Evolutionary conservation across 1,140 invertebrate genomes (phyloP), one percentile per base, ranked within the genome.

Genomic region (Aplysia californica): DNA sequence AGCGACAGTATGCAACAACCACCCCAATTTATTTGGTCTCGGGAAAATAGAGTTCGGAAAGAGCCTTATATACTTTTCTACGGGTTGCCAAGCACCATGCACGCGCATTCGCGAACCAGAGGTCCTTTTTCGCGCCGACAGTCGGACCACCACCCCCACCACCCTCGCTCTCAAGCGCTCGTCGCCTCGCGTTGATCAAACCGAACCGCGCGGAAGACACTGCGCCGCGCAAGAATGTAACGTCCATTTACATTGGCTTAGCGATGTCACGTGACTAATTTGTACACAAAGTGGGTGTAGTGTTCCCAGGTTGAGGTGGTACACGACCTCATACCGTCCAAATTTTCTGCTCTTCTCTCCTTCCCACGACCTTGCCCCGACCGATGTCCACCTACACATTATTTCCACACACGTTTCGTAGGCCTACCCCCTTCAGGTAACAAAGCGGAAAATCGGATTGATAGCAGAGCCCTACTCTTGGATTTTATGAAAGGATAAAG

Each of bases 171-270:
- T n/a, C n/a, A n/a, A n/a, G n/a, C n/a, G n/a, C 31, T 61, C 31
- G 26, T 44, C 21, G 68, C 38, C 66, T 36, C 58, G 75, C 61
- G 56, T 20, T 20, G n/a, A 72, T 33, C 41, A 4, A 20, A 33
- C 56, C 15, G 50, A 75, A 65, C 64, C 31, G 67, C 72, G 26
- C 79, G 72, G 38, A 77, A 73, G 55, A 76, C 55, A 61, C 69
- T 4, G 6, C n/a, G 21, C 21, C 6, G 58, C 23, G 36, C 35
- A n/a, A 4, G 23, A 10, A 68, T 68, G 38, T 33, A 68, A 68
- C 33, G 23, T n/a, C 31, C 20, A 3, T 4, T 41, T 18, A 41
- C 6, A 68, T 68, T 68, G n/a, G 66, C 23, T 26, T 29, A 65
- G 10, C 29, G 26, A 65, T n/a, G 31, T 65, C 61, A 65, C 61